Base-by-base conservation (phyloP, 2,113 vertebrate species). In the Lichenostomus cassidix region DNA sequence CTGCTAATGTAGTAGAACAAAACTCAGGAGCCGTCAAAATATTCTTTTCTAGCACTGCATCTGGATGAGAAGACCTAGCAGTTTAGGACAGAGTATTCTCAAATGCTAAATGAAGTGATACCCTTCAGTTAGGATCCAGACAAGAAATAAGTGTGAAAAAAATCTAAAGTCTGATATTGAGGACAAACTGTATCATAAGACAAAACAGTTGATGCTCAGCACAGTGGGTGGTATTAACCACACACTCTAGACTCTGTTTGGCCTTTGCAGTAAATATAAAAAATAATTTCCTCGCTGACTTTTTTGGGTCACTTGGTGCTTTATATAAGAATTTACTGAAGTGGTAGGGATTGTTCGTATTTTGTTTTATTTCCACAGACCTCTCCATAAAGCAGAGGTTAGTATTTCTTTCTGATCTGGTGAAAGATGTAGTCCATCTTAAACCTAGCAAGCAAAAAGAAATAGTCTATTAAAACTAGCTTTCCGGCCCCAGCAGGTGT, bases 381-480 rank as follows among this genome's bases (percentile, higher is more conserved):
- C 7, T 77, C n/a, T 46, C 46, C 35, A 35, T 53, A 88, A 93
- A 92, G 39, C 27, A 85, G 67, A 74, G 46, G 49, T 84, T 94
- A 84, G 31, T 60, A 46, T 73, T 46, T 41, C 41, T 49, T 93
- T 88, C 78, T 90, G 67, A 80, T 80, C 37, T 63, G 18, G 28
- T 70, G 59, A 90, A 93, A 88, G 71, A 55, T 16, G 35, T 33
- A 90, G n/a, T 64, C 63, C 33, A 55, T 88, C 75, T 85, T 69
- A 82, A 91, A 94, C n/a, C 17, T 58, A 83, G 77, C 25, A 90
- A 91, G 76, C 20, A 68, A 75, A 81, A 94, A 93, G 56, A 88
- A 88, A 93, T 9, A 79, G 50, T 58, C 90, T 69, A 59, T 86
- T 88, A 93, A 89, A 92, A 65, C 37, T 62, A 62, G 74, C 46